A percentile compares a stretch with the other conserved stretches of the same genome.
These are phyloP conservation scores for Hippocampus barbouri DNA, from an alignment of 2,113 vertebrate genomes.

Conservation along the genomic window DNA sequence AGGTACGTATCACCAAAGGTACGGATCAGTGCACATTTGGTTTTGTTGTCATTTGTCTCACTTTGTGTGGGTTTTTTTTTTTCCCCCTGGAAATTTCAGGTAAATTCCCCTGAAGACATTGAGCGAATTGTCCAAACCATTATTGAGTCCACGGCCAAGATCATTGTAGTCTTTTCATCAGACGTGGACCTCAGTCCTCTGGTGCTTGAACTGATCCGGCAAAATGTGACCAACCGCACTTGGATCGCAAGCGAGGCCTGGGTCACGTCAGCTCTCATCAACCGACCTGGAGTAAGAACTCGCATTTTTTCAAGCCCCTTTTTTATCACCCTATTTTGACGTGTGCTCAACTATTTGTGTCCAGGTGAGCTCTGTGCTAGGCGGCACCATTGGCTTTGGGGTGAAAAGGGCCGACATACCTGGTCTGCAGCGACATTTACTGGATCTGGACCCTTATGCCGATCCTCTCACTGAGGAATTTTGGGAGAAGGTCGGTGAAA, in stretches of 20 bases:
- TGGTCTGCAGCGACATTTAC: constrained; percentile 70
- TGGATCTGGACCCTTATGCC: constrained; percentile 69
- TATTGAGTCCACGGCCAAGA: constrained; percentile 72
- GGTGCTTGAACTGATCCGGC: constrained; percentile 65
- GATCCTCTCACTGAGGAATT: constrained; percentile 78
- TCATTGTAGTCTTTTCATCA: constrained; percentile 81
- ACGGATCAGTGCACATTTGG: background rate
- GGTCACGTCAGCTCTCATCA: constrained; percentile 79
- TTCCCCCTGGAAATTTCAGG: constrained; percentile 23
- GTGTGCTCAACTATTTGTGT: background rate
- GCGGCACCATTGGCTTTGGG: constrained; percentile 80
- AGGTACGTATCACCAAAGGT: constrained; percentile 74
- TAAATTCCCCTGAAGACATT: constrained; percentile 67
- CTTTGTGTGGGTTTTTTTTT: background rate
- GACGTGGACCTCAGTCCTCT: constrained; percentile 81
- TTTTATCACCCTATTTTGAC: background rate
- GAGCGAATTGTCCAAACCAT: constrained; percentile 65
- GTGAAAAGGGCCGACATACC: constrained; percentile 72
- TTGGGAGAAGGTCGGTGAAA: constrained; percentile 71
- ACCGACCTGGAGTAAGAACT: constrained; percentile 65
- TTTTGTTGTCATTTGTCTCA: background rate
- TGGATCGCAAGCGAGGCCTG: constrained; percentile 83
- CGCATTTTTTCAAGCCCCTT: background rate
- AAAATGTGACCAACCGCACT: constrained; percentile 78
- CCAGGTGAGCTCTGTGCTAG: constrained; percentile 65